Evolutionary conservation across 2,888 invertebrate genomes (phyloP).

Genomic region (Teleiodes luculella): DNA sequence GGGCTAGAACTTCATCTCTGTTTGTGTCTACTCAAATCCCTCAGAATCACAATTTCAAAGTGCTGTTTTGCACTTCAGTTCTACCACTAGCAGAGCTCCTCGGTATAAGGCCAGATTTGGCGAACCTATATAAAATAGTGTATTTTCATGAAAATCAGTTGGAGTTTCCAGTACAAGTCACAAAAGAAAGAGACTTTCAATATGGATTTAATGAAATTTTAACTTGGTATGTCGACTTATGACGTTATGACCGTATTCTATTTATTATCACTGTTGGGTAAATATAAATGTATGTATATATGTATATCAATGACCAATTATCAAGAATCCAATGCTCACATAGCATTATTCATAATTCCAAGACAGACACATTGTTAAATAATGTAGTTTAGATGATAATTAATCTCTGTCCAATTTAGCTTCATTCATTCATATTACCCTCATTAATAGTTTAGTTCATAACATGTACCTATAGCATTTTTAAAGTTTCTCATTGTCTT

Average conservation of each 20-base stretch:
- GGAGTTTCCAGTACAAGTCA: conserved; percentile 82
- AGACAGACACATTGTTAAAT: too few species aligned
- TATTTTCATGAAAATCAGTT: conserved; percentile 90
- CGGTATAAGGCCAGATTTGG: conserved; percentile 82
- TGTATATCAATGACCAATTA: too few species aligned
- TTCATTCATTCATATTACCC: too few species aligned
- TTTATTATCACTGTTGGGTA: too few species aligned
- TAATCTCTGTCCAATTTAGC: too few species aligned
- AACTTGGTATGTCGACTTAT: conserved; percentile 15
- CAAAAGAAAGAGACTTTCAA: conserved; percentile 84
- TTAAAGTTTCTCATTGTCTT: not conserved
- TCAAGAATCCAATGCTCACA: too few species aligned
- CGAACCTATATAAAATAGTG: conserved; percentile 79
- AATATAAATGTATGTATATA: too few species aligned
- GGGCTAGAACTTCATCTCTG: conserved; percentile 83
- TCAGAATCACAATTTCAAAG: conserved; percentile 61
- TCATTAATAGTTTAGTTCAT: too few species aligned
- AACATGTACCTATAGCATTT: too few species aligned
- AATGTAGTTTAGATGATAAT: too few species aligned
- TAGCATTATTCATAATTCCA: too few species aligned
- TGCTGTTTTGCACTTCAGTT: conserved; percentile 83
- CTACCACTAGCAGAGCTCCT: conserved; percentile 84
- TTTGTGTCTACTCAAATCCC: conserved; percentile 81
- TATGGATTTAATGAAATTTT: conserved; percentile 83
- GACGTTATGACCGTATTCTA: not conserved